phyloP scores from a whole-genome alignment of 2,888 invertebrate genomes.

The Xestia xanthographa region DNA sequence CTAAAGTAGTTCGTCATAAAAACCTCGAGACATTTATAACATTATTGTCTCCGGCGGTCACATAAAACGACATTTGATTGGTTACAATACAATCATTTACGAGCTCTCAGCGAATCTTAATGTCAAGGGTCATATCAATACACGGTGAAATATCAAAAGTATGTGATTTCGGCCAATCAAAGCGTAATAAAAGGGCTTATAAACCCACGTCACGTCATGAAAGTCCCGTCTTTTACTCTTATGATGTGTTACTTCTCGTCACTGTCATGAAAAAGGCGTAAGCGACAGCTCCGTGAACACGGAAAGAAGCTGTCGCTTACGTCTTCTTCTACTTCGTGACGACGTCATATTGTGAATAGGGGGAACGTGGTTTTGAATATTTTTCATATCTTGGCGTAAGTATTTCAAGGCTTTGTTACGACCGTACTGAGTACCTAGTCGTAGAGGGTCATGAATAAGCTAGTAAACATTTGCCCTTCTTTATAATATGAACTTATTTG shows the following conservation, averaged over 20 bases:
- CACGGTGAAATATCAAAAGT: conserved; percentile 29
- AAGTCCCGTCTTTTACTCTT: conserved; percentile 14
- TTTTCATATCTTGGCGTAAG: conserved; percentile 22
- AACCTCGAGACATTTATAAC: background rate
- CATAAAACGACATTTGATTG: conserved; percentile 35
- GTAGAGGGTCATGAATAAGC: background rate
- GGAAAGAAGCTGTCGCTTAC: conserved; percentile 11
- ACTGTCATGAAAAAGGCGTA: conserved; percentile 12
- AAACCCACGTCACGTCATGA: conserved; percentile 33
- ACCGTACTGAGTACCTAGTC: background rate
- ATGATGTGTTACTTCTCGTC: conserved; percentile 31
- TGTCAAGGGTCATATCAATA: conserved; percentile 20
- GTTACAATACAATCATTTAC: conserved; percentile 31
- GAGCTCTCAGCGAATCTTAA: conserved; percentile 3
- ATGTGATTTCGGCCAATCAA: conserved; percentile 47
- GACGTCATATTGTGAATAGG: conserved; percentile 5
- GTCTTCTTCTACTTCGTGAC: conserved; percentile 1
- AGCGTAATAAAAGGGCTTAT: conserved; percentile 35
- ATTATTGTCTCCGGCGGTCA: conserved; percentile 9
- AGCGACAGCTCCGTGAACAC: conserved; percentile 8
- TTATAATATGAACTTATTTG: background rate
- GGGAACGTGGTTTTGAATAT: conserved; percentile 30
- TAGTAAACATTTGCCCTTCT: background rate
- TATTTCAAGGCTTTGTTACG: conserved; percentile 10
- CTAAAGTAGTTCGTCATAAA: background rate